Evolutionary conservation across 2,888 invertebrate genomes (phyloP).

Genomic region (Gerris lacustris): DNA sequence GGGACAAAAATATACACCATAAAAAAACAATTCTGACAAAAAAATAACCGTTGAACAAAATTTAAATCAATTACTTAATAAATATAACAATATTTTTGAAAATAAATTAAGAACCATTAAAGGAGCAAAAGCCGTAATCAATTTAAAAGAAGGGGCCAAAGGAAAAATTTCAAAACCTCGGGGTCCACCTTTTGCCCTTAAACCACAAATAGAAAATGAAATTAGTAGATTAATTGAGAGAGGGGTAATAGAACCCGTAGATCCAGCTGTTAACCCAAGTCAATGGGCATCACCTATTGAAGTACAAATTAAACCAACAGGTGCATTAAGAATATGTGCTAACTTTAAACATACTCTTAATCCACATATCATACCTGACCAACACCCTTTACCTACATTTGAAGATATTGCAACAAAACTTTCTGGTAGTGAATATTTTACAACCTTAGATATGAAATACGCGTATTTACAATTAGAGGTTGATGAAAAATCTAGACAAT

Average conservation of each 20-base stretch:
- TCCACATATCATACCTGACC: neutral
- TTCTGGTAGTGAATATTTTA: constrained; percentile 8
- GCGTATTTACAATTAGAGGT: no score
- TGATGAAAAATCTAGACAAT: no score
- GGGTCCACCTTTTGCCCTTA: constrained; percentile 11
- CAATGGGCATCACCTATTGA: constrained; percentile 15
- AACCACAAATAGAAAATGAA: constrained; percentile 10
- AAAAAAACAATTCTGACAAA: neutral
- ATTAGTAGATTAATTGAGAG: neutral
- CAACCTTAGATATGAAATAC: constrained; percentile 12
- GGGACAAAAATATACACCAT: neutral
- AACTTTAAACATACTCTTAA: constrained; percentile 10
- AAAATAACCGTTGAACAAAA: neutral
- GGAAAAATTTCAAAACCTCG: constrained; percentile 7
- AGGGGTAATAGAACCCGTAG: constrained; percentile 12
- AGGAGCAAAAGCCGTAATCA: neutral
- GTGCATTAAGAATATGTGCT: constrained; percentile 11
- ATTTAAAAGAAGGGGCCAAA: constrained; percentile 5
- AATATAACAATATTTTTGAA: neutral
- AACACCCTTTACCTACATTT: constrained; percentile 17
- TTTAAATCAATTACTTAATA: neutral
- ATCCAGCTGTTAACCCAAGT: neutral
- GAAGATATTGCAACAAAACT: constrained; percentile 12
- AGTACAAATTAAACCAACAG: constrained; percentile 9
- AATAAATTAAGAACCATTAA: neutral